Evolutionary conservation across 92 coral and sea anemone genomes (phyloP), one percentile per base, ranked within the genome.

Genomic region (Diadumene lineata): DNA sequence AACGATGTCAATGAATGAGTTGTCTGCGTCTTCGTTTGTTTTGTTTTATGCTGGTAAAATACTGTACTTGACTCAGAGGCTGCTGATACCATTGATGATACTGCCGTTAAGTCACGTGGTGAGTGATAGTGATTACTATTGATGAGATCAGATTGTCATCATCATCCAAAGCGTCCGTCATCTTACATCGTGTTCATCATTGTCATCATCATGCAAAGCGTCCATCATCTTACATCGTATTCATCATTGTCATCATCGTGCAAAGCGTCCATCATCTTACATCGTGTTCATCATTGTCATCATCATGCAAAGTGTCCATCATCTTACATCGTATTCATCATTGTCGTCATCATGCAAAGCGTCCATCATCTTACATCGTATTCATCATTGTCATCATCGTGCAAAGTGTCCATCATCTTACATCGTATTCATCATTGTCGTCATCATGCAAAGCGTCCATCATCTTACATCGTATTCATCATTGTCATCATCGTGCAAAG

Each of bases 41-140:
- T 27, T 74, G 33, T 74, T 74, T 24, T 34, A 56, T 60, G 31
- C 26, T 58, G 79, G 69, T 43, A 74, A 74, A 46, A 18, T 74
- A 7, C 24, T 51, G 17, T 74, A 56, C 51, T 21, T 74, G 27
- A 34, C 28, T 0, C 60, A 74, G 56, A 74, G 79, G 34, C 65
- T 74, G n/a, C 7, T 74, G 69, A 74, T 74, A 22, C 79, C 79
- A 11, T 46, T 33, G 60, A 4, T 62, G 7, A 56, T 74, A 21
- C 60, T 74, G 0, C 60, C 79, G 0, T 43, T 74, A 11, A 56
- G 25, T 21, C 65, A 62, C 17, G 66, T 64, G 69, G 79, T 74
- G 28, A 18, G 22, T 58, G n/a, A 53, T 53, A 3, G 18, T 16
- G 11, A 53, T 22, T 16, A 16, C 60, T 2, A 16, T 53, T 23